Evolutionary conservation across 2,888 invertebrate species (phyloP).

Genomic region (Incurvaria masculella): DNA sequence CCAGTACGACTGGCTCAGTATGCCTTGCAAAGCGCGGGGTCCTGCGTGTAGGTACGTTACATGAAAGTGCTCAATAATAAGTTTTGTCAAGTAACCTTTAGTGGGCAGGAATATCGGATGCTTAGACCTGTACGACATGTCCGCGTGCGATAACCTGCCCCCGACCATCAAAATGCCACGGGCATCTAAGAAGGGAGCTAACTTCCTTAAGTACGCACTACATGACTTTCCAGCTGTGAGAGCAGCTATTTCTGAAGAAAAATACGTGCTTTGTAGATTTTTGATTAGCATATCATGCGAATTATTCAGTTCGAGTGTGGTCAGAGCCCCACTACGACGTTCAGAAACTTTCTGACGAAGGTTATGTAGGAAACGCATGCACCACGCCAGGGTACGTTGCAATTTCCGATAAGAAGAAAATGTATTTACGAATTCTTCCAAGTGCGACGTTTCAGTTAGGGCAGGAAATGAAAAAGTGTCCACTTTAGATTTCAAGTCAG

Average conservation of each 20-base stretch:
- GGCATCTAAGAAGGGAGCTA: neutral
- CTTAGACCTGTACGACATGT: neutral
- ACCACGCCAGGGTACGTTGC: neutral
- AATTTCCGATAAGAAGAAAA: neutral
- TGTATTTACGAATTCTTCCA: no score
- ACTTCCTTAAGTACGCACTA: neutral
- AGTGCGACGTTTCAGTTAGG: neutral
- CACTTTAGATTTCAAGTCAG: neutral
- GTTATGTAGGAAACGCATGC: neutral
- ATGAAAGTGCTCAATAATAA: neutral
- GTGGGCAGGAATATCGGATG: neutral
- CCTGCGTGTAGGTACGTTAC: neutral
- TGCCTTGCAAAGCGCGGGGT: neutral
- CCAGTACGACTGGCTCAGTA: neutral
- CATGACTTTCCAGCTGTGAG: neutral
- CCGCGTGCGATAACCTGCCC: slow-evolving; percentile 1
- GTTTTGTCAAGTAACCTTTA: neutral
- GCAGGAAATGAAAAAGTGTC: no score
- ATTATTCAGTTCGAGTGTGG: neutral
- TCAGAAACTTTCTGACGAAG: neutral
- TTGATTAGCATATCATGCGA: neutral
- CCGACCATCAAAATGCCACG: slow-evolving; percentile 19
- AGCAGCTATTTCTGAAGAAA: neutral
- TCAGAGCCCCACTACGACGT: neutral
- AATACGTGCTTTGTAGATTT: neutral